Base-by-base conservation (phyloP, 2,797 vertebrate genomes). In the Poecilia velifera region DNA sequence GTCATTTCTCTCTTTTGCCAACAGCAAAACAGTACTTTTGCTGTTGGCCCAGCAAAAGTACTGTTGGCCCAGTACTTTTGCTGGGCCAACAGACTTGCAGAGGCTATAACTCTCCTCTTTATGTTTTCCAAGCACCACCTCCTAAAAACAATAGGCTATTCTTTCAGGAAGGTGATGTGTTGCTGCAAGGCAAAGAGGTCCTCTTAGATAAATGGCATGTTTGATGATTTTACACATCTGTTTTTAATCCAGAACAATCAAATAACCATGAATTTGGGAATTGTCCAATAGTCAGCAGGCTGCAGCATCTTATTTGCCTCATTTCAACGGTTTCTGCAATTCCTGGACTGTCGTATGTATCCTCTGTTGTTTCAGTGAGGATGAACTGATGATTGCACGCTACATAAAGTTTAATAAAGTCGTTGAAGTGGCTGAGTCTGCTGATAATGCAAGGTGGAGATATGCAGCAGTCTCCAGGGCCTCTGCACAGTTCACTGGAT, bases 401-500 rank as follows among this genome's bases (percentile, higher is more conserved):
- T 49, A 76, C 77, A 82, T 88, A 46, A 88, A 89, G 62, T 90
- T 82, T 85, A 53, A 86, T 85, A 80, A 84, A 74, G 76, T 74
- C 76, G 51, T 64, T 75, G 72, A 45, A 75, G 73, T 71, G 64
- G 73, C 43, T 74, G 71, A 83, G 78, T 77, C 82, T 86, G 87
- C 81, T 87, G 75, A 87, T 86, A 55, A 55, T 82, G 87, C 81
- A 76, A 76, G 75, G 71, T 77, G 72, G 45, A 72, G 73, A 71
- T 59, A 39, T 64, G 77, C 73, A 22, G 22, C 6, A 0, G 66
- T 76, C 86, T 16, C 1, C 79, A 75, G 83, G 75, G 76, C 75
- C 43, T 41, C 78, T 62, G 71, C 76, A 84, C 51, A 68, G 78
- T 74, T 75, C 85, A 85, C 80, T 31, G 51, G 51, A 2, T 77